Percentiles rank a stretch among this genome's conserved stretches.
These are phyloP conservation scores for Coracopsis vasa DNA, from an alignment of 2,113 vertebrate genomes.

Conservation along the genomic window DNA sequence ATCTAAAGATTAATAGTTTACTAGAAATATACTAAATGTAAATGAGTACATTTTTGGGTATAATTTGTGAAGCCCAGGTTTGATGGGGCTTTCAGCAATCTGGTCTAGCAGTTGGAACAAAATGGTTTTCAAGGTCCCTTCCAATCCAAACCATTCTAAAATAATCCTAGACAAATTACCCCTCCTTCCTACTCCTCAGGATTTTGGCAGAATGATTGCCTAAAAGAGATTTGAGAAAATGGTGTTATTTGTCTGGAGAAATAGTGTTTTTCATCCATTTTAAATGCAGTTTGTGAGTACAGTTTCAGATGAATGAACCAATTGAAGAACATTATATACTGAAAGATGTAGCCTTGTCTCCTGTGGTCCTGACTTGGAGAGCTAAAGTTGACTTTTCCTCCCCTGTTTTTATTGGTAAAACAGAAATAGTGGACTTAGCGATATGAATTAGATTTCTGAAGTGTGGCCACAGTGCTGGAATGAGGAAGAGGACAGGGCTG, in stretches of 20 bases:
- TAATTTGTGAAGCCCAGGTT: not conserved
- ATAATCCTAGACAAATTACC: not conserved
- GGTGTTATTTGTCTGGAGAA: not conserved
- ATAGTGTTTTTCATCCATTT: not conserved
- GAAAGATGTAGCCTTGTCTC: not conserved
- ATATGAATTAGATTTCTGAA: not conserved
- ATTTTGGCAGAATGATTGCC: not conserved
- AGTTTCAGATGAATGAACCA: not conserved
- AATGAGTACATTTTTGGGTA: not conserved
- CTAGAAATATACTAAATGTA: not conserved
- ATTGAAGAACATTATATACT: not conserved
- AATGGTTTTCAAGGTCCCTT: not conserved
- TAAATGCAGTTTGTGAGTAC: not conserved
- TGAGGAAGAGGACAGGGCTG: not conserved
- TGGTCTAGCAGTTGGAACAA: not conserved
- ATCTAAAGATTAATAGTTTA: not conserved
- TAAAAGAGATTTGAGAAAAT: not conserved
- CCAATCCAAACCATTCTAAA: not conserved
- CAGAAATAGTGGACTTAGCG: not conserved
- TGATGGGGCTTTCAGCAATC: not conserved
- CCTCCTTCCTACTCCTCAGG: not conserved
- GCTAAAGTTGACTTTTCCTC: not conserved
- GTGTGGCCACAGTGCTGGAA: not conserved
- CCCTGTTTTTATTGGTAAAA: not conserved
- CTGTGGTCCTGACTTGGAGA: not conserved